Evolutionary conservation across 1,140 invertebrate genomes (phyloP), one percentile per base, ranked within the genome.

Genomic region (Maniola jurtina): DNA sequence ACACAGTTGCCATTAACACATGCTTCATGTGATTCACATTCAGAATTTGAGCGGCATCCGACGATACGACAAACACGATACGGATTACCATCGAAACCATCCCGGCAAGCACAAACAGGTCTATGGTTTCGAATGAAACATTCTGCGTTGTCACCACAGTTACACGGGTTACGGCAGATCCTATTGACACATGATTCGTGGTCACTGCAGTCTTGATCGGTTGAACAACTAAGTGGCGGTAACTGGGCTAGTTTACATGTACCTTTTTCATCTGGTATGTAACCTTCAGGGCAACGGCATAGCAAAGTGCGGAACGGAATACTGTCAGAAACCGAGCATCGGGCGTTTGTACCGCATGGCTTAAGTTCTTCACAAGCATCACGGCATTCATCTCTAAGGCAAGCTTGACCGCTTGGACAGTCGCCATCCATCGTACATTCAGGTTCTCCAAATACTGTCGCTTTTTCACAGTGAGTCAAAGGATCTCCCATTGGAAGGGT

Each of bases 1-100:
- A 97, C 92, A 82, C 97, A 98, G 72, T 96, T 95, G 25, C 94
- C 94, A 75, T 97, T 97, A 25, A 97, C 90, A 75, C 97, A 98
- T 59, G 95, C 94, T 80, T 96, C 94, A 48, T 95, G 94, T 7
- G 93, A 93, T 61, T 94, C 93, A 78, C 97, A 98, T 83, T 97
- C 96, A 0, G 94, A 94, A 80, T 97, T 94, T 1, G 93, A 92
- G 56, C 93, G 92, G 77, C 96, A 98, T 54, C 96, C 96, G 33
- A 96, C 93, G 10, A 94, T 92, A 72, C 93, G 93, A 83, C 97
- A 98, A 16, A 92, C 92, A 9, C 95, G 93, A 68, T 97, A 95
- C 0, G 97, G 96, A 89, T 97, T 96, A 63, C 97, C 97, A 81
- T 97, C 95, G 80, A 93, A 96, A 13, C 96, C 96, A 73, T 95